Percentiles rank a stretch among this genome's conserved stretches.
Evolutionary conservation across 2,113 vertebrate genomes (phyloP).

Genomic region (Macrotis lagotis): DNA sequence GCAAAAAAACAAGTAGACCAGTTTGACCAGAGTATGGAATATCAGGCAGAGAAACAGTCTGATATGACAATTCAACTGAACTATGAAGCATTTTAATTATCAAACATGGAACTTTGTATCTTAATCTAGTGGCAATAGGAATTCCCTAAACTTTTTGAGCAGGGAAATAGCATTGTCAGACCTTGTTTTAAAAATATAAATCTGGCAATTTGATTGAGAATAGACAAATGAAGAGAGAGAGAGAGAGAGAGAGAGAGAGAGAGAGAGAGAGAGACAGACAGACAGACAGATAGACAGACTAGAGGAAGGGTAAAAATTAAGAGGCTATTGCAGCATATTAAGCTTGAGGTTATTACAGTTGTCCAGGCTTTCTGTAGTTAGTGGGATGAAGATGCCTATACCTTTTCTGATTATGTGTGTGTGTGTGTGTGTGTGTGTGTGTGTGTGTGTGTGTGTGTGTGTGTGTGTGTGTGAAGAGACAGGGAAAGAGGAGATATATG

Average conservation of each 20-base stretch:
- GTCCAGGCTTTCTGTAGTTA: background rate
- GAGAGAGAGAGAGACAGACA: too few relatives aligned
- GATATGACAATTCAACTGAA: background rate
- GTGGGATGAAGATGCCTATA: background rate
- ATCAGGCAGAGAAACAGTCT: background rate
- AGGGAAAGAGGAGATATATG: background rate
- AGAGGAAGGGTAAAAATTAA: background rate
- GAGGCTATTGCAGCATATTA: background rate
- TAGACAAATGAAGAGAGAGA: background rate
- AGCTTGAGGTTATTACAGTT: background rate
- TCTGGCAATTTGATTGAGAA: background rate
- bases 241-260: too few relatives aligned
- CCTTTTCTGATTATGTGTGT: background rate
- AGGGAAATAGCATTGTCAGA: background rate
- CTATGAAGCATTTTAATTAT: background rate
- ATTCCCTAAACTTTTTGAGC: background rate
- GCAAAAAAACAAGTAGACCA: background rate
- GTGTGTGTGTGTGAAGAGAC: background rate
- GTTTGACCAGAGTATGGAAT: background rate
- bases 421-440: background rate
- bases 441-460: background rate
- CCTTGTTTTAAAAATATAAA: background rate
- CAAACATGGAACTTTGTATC: background rate
- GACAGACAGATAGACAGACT: too few relatives aligned
- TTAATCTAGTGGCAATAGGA: background rate